Evolutionary conservation across 2,888 invertebrate genomes (phyloP).

Genomic region (Sarcophaga subvicina): DNA sequence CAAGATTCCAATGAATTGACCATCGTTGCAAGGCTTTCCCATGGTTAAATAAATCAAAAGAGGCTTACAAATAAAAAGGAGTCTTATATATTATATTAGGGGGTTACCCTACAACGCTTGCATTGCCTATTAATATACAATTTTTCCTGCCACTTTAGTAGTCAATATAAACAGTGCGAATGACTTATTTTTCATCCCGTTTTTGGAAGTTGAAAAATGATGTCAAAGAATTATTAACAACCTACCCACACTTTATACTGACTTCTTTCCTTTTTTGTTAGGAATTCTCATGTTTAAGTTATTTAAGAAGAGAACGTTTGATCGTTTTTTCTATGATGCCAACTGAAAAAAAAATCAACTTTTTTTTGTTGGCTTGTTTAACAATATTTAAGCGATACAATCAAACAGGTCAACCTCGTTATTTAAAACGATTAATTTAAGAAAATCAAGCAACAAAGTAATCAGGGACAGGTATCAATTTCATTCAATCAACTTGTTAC

Average conservation of each 20-base stretch:
- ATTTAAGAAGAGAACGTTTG: too few relatives aligned
- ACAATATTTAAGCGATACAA: too few relatives aligned
- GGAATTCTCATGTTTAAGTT: too few relatives aligned
- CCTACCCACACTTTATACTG: neutral
- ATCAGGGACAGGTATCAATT: too few relatives aligned
- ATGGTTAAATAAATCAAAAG: neutral
- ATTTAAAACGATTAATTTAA: too few relatives aligned
- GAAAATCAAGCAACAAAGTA: too few relatives aligned
- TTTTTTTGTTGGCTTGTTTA: too few relatives aligned
- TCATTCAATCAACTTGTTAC: too few relatives aligned
- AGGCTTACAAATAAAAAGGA: neutral
- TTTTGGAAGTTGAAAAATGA: neutral
- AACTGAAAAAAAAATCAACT: too few relatives aligned
- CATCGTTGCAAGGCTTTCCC: too few relatives aligned
- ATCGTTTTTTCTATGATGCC: too few relatives aligned
- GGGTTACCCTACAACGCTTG: neutral
- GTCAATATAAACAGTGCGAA: neutral
- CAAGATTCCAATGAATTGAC: neutral
- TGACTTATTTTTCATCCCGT: constrained; percentile 8
- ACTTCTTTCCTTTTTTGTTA: neutral
- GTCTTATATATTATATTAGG: neutral
- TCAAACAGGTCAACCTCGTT: too few relatives aligned
- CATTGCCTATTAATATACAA: neutral
- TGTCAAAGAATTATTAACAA: neutral
- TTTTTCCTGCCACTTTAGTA: neutral